A percentile compares a stretch with the other conserved stretches of the same genome.
Evolutionary conservation across 1,140 invertebrate genomes (phyloP).

Genomic region (Mylabris phalerata): DNA sequence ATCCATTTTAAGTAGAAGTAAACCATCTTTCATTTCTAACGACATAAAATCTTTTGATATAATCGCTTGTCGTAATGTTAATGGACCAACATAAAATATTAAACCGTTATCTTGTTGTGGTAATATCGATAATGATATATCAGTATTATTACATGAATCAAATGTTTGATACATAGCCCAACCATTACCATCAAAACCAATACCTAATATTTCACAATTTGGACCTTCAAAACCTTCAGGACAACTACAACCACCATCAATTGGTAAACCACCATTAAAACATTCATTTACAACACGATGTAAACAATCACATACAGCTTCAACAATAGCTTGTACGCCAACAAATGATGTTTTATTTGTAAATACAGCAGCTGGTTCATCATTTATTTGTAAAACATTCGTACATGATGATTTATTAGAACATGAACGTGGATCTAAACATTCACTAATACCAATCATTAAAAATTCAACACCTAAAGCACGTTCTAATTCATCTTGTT

Average conservation of each 20-base stretch:
- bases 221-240: conserved; percentile 55
- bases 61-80: conserved; percentile 44
- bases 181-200: conserved; percentile 80
- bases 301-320: conserved; percentile 67
- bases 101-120: conserved; percentile 68
- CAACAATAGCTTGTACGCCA: conserved; percentile 72
- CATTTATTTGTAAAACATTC: conserved; percentile 62
- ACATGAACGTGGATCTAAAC: conserved; percentile 62
- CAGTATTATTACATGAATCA: conserved; percentile 66
- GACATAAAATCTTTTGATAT: conserved; percentile 75
- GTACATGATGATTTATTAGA: conserved; percentile 62
- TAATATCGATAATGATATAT: conserved; percentile 71
- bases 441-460: conserved; percentile 85
- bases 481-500: conserved; percentile 59
- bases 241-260: conserved; percentile 50
- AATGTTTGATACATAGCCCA: conserved; percentile 85
- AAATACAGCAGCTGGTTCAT: conserved; percentile 70
- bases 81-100: conserved; percentile 87
- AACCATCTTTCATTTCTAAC: conserved; percentile 78
- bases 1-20: conserved; percentile 76
- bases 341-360: conserved; percentile 87
- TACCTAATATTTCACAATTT: conserved; percentile 78
- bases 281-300: conserved; percentile 46
- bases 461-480: conserved; percentile 65
- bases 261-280: conserved; percentile 58